Conservation (phyloP, 2,113 vertebrate species). For the Ellobius talpinus region DNA sequence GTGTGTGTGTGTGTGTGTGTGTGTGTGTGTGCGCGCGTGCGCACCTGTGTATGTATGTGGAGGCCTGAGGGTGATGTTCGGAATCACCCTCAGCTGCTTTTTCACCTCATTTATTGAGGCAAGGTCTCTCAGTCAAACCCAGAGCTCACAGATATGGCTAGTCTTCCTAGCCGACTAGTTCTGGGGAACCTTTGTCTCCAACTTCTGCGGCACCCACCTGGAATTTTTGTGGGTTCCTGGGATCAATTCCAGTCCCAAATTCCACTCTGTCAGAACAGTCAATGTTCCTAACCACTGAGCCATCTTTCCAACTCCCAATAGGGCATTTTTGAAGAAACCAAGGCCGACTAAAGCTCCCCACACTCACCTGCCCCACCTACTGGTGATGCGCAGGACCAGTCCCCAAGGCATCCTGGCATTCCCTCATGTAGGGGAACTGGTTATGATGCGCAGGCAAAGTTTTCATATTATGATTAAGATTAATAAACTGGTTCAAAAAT, state of each 20-base stretch:
- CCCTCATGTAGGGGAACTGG: not conserved
- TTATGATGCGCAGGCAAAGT: not conserved
- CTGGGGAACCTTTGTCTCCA: not conserved
- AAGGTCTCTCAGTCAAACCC: not conserved
- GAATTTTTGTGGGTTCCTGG: not conserved
- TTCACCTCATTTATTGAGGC: not conserved
- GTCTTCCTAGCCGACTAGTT: not conserved
- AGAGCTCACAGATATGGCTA: not conserved
- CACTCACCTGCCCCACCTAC: not conserved
- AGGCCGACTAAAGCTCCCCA: not conserved
- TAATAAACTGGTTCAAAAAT: not conserved
- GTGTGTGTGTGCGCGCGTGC: not conserved
- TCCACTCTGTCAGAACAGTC: not conserved
- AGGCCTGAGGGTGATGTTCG: not conserved
- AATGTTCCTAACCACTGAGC: not conserved
- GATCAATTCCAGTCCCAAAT: not conserved
- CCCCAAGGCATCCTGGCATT: not conserved
- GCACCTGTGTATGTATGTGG: not conserved
- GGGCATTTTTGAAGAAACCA: not conserved
- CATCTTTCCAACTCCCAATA: not conserved
- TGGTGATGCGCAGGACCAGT: not conserved
- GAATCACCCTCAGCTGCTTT: not conserved
- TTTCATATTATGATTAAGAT: not conserved
- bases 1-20: not conserved
- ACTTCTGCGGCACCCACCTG: not conserved